Conservation (phyloP, 1,140 invertebrate genomes). For the Idris sp. region DNA sequence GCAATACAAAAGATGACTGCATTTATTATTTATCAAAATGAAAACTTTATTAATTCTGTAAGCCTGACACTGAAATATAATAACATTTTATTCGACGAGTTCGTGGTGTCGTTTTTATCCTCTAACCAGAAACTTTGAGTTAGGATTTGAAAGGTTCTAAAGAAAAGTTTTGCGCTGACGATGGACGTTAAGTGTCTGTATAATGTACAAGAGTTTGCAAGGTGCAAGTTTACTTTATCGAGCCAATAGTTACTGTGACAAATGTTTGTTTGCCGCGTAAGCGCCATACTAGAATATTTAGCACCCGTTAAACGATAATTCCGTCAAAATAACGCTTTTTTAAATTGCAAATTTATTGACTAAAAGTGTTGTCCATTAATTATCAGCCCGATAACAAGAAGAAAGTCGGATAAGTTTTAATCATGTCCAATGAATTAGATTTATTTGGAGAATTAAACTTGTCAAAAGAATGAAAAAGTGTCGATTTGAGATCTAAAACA, state of each 20-base stretch:
- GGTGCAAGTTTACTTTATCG: conserved; percentile 45
- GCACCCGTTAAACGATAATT: conserved; percentile 16
- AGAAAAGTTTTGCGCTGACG: conserved; percentile 43
- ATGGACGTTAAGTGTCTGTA: conserved; percentile 38
- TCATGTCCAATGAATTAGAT: conserved; percentile 6
- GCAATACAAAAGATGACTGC: not conserved
- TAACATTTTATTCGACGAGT: conserved; percentile 12
- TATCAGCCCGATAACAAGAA: conserved; percentile 7
- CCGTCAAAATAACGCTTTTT: conserved; percentile 19
- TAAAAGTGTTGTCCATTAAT: conserved; percentile 14
- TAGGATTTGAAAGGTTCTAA: conserved; percentile 35
- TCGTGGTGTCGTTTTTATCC: conserved; percentile 25
- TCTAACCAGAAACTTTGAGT: conserved; percentile 24
- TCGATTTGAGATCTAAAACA: conserved; percentile 9
- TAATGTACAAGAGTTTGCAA: conserved; percentile 39
- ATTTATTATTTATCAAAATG: conserved; percentile 2
- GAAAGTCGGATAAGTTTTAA: conserved; percentile 1
- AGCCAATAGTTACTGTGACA: conserved; percentile 47
- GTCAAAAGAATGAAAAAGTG: conserved; percentile 1
- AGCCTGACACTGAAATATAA: conserved; percentile 8
- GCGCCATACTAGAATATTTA: conserved; percentile 36
- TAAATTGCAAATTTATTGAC: conserved; percentile 33
- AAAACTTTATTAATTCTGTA: conserved; percentile 8
- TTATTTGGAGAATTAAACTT: not conserved
- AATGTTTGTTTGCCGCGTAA: conserved; percentile 44